Conservation (phyloP, 2,797 vertebrate genomes). For the Pampus argenteus region DNA sequence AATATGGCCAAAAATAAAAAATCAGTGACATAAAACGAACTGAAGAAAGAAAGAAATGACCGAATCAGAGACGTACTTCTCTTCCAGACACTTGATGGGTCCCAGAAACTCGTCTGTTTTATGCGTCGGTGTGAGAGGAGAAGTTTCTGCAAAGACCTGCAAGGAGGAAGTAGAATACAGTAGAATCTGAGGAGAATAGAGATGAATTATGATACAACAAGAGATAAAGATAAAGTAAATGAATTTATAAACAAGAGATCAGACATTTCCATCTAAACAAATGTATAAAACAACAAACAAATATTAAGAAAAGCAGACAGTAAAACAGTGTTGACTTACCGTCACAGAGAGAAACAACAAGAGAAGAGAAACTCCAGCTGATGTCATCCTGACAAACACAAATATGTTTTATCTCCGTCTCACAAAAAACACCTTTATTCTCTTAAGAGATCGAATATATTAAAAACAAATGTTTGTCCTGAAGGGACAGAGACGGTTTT, state of each 20-base stretch:
- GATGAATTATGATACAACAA: too few relatives aligned
- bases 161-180: background rate
- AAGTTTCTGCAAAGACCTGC: background rate
- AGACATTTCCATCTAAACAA: too few relatives aligned
- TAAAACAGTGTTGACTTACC: constrained; percentile 7
- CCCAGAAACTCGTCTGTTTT: constrained; percentile 58
- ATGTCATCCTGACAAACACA: constrained; percentile 12
- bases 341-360: background rate
- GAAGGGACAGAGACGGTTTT: background rate
- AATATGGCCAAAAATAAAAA: too few relatives aligned
- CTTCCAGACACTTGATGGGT: constrained; percentile 78
- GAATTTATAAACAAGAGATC: too few relatives aligned
- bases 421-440: too few relatives aligned
- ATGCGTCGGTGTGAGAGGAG: background rate
- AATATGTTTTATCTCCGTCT: background rate
- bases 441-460: background rate
- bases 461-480: background rate
- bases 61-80: constrained; percentile 56
- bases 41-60: too few relatives aligned
- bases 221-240: too few relatives aligned
- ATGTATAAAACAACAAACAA: too few relatives aligned
- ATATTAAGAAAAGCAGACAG: too few relatives aligned
- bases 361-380: background rate
- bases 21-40: too few relatives aligned
- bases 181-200: background rate